Evolutionary conservation across 2,113 vertebrate species (phyloP), one percentile per base, ranked within the genome.

Genomic region (Eudyptes chrysolophus): DNA sequence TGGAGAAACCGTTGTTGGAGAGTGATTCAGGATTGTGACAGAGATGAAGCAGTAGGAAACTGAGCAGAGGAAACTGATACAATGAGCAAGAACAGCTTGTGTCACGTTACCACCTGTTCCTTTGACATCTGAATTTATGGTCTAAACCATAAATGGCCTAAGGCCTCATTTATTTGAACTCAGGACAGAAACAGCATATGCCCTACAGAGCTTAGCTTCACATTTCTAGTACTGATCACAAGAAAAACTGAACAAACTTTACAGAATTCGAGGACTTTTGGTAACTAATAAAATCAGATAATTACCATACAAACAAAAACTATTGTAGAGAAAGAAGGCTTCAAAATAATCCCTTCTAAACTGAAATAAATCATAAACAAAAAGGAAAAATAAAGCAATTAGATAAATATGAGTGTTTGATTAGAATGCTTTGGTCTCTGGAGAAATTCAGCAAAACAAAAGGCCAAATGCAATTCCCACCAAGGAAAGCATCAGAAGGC

Each of bases 121-220:
- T 96, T 82, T 96, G 95, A 96, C 95, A 96, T 96, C 87, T 96
- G 82, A 96, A 97, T 97, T 94, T 97, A 95, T 96, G 89, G 81
- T 62, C 87, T 96, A 90, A 96, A 94, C 81, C 78, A 74, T 93
- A 93, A 95, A 96, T 77, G 96, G 87, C 92, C 93, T 93, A 80
- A 95, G 95, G 91, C 87, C 38, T 93, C 93, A 94, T 97, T 97
- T 96, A 92, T 97, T 97, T 97, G 96, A 97, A 93, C 87, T 55
- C 4, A 1, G 92, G 66, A 95, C 65, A 92, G 82, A 83, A 97
- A 83, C 62, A 97, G 66, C 84, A 94, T 84, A 68, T 83, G 84
- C 57, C 77, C 81, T 65, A 46, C 61, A 74, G 82, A 96, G 78
- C 78, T 88, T 77, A 90, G 54, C 48, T 83, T 80, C 91, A 72